Percentiles rank a stretch among this genome's conserved stretches.
Evolutionary conservation across 2,797 vertebrate genomes (phyloP).

Genomic region (Amazona finschi): DNA sequence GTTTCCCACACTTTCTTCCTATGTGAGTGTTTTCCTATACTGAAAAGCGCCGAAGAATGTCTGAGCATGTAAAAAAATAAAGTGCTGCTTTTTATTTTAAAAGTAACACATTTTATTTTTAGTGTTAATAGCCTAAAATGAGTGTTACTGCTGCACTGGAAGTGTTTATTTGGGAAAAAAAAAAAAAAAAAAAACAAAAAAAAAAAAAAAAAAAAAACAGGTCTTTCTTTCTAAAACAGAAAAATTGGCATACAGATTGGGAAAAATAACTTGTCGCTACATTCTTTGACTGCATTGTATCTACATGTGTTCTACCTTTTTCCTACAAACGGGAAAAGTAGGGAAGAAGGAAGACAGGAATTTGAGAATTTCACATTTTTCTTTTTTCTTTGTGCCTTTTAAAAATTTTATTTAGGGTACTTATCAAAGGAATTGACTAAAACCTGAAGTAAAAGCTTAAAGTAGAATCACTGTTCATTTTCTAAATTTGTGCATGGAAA

Average conservation of each 20-base stretch:
- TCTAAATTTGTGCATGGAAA: background rate
- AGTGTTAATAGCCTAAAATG: background rate
- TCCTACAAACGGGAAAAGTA: background rate
- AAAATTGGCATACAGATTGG: background rate
- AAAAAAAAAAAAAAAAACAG: background rate
- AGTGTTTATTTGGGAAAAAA: background rate
- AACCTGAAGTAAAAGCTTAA: background rate
- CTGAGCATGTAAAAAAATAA: background rate
- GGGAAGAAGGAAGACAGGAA: background rate
- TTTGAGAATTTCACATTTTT: background rate
- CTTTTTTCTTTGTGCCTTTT: background rate
- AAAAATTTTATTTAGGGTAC: background rate
- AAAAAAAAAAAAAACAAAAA: background rate
- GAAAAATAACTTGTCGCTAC: background rate
- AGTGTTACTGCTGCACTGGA: background rate
- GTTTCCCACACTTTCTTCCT: conserved; percentile 20
- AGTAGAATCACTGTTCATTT: background rate
- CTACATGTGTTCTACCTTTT: background rate
- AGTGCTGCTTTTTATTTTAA: background rate
- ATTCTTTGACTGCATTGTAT: background rate
- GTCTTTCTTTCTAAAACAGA: background rate
- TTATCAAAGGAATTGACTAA: background rate
- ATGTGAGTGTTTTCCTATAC: background rate
- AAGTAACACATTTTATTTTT: background rate
- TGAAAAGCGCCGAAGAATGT: background rate